A percentile compares a stretch with the other conserved stretches of the same genome.
These are phyloP conservation scores for Mythimna lalbum DNA, from an alignment of 2,888 invertebrate genomes.

Conservation along the genomic window DNA sequence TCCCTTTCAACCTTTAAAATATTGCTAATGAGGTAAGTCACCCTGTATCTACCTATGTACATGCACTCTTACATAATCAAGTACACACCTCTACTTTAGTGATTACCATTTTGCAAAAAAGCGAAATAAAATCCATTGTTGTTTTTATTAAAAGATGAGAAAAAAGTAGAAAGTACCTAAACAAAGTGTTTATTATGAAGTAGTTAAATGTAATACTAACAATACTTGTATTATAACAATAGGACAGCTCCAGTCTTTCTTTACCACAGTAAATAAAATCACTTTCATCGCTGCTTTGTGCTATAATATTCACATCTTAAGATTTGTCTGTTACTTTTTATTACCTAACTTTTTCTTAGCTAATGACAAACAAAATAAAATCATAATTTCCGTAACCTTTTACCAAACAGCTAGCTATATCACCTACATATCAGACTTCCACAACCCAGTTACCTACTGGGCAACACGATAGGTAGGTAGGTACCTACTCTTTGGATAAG, in stretches of 20 bases:
- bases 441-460: no score
- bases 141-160: slow-evolving; percentile 24
- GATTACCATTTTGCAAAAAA: slow-evolving; percentile 18
- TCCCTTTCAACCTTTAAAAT: background rate
- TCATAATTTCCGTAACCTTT: background rate
- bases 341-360: background rate
- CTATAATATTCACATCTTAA: slow-evolving; percentile 10
- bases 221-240: slow-evolving; percentile 16
- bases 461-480: no score
- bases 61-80: no score
- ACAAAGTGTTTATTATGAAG: slow-evolving; percentile 1
- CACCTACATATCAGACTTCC: no score
- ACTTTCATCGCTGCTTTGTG: slow-evolving; percentile 23
- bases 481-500: no score
- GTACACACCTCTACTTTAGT: no score
- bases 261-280: slow-evolving; percentile 19
- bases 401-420: no score
- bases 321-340: background rate
- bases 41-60: no score
- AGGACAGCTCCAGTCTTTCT: background rate
- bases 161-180: slow-evolving; percentile 24
- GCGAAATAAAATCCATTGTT: slow-evolving; percentile 26
- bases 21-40: no score
- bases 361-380: background rate
- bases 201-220: slow-evolving; percentile 6